Conservation (phyloP, 1,140 invertebrate genomes). For the Drosophila littoralis region DNA sequence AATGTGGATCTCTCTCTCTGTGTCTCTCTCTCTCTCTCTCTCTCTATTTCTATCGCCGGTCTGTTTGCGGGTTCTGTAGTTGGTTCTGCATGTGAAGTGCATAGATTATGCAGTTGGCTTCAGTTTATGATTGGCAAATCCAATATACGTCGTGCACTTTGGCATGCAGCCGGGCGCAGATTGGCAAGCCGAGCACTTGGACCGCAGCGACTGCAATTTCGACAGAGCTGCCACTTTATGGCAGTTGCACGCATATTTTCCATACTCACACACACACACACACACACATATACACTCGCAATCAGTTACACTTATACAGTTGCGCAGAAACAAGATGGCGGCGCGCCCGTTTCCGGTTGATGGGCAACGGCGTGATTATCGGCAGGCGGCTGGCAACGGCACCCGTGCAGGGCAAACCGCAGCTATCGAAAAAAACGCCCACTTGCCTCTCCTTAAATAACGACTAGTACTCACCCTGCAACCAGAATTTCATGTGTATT, state of each 20-base stretch:
- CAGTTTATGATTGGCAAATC: slow-evolving; percentile 81
- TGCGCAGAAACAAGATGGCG: slow-evolving; percentile 74
- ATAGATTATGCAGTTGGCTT: slow-evolving; percentile 82
- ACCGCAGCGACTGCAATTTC: slow-evolving; percentile 49
- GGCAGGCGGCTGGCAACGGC: slow-evolving; percentile 59
- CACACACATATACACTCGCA: slow-evolving; percentile 28
- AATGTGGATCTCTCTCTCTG: slow-evolving; percentile 9
- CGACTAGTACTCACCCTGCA: neutral
- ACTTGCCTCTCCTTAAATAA: neutral
- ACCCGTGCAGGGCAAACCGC: slow-evolving; percentile 60
- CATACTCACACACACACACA: slow-evolving; percentile 24
- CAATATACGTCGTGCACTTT: slow-evolving; percentile 79
- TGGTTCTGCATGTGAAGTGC: slow-evolving; percentile 62
- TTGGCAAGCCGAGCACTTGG: slow-evolving; percentile 53
- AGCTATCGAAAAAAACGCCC: slow-evolving; percentile 51
- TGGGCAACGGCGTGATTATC: slow-evolving; percentile 77
- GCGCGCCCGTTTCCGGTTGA: slow-evolving; percentile 75
- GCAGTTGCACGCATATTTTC: slow-evolving; percentile 77
- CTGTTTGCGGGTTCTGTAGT: slow-evolving; percentile 6
- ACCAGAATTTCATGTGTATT: too few relatives aligned
- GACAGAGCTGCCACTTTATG: slow-evolving; percentile 70
- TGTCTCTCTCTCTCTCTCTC: neutral
- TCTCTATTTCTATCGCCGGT: neutral
- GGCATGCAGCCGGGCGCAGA: slow-evolving; percentile 64
- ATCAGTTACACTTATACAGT: slow-evolving; percentile 15